Base-by-base conservation (phyloP, 2,797 vertebrate genomes). In the Alauda arvensis region DNA sequence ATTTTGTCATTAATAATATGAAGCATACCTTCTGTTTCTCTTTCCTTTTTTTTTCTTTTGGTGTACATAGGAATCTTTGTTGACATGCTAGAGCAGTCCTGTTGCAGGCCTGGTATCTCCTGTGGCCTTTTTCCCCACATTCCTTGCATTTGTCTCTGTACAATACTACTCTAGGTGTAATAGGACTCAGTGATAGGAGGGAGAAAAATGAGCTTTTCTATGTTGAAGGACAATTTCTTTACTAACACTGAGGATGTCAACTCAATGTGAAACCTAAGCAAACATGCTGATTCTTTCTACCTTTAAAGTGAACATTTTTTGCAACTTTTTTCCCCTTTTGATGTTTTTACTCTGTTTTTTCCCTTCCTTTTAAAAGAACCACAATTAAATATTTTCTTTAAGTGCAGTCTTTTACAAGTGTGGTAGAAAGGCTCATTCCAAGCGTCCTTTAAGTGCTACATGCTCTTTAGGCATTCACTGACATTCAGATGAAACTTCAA, bases 401-500 rank as follows among this genome's bases (percentile, higher is more conserved):
- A 94, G 87, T 94, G 88, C 91, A 93, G 95, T 96, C 92, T 96
- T 97, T 95, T 94, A 77, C 74, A 94, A 77, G 86, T 77, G 52
- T 87, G 76, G 45, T 88, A 87, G 80, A 85, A 92, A 92, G 66
- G 83, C 87, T 92, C 59, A 82, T 93, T 94, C 76, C 87, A 84
- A 91, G 59, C 60, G 4, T 92, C 91, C 75, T 93, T 79, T 77
- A 92, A 94, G 90, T 90, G 81, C 87, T 88, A 67, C 61, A 14
- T 89, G 83, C 83, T 94, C 89, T 93, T 91, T 45, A 94, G 91
- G 60, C 74, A 42, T 95, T 88, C 67, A 29, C 79, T 92, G 91
- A 87, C 56, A 15, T 89, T 91, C 78, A 65, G 71, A 77, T 69
- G 87, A 77, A 94, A 75, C 83, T 93, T 90, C 76, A 82, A 88